Evolutionary conservation across 1,140 invertebrate species (phyloP), one percentile per base, ranked within the genome.

Genomic region (Babylonia areolata): DNA sequence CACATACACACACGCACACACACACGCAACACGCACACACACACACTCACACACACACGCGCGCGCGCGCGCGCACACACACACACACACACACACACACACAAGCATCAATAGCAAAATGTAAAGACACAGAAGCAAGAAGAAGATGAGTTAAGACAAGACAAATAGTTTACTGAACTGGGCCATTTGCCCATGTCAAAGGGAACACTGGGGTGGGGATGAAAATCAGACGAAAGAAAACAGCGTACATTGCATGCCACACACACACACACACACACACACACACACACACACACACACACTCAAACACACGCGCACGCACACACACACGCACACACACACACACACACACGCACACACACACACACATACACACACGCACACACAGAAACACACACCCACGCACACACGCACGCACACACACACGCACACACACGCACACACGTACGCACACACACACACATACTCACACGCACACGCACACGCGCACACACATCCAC

Each of bases 311-410:
- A 11, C 58, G 2, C 58, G 28, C 37, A 39, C 75, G 35, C 75
- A 39, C 6, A 35, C 75, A 39, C 75, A 35, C 37, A 78, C 75
- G 17, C 20, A 64, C 58, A 3, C 58, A 64, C 58, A 3, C 58
- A 64, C 58, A 23, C 35, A 33, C 75, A 17, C 75, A 33, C 35
- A 33, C 40, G 20, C 75, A 9, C 17, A 78, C 5, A 78, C 75
- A 78, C 75, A 78, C 75, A 39, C 5, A 78, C 37, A 78, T 1
- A 39, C 75, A 78, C 37, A 78, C 75, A 40, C 75, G 33, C 37
- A 78, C 75, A 39, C 75, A 78, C 37, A 78, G 20, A 39, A 23
- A 78, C 37, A 78, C 75, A 40, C 75, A 78, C 37, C 6, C 75
- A 42, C 75, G 33, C 37, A 39, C 40, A 39, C 75, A 78, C 37